Conservation (phyloP, 1,140 invertebrate genomes). For the Littorina saxatilis region DNA sequence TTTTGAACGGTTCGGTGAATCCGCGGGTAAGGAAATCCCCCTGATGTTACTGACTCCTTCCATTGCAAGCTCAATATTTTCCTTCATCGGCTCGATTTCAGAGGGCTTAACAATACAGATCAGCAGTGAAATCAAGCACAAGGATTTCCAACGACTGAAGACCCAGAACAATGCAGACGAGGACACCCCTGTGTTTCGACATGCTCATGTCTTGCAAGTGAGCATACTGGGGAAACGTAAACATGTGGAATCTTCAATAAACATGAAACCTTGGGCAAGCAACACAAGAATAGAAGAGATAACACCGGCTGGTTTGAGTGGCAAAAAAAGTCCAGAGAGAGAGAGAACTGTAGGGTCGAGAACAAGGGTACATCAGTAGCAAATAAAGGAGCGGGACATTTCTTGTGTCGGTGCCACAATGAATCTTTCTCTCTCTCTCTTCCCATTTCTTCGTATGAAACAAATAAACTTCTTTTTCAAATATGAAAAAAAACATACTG, state of each 20-base stretch:
- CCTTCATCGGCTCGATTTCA: background rate
- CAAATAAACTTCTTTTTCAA: no score
- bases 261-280: background rate
- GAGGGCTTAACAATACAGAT: conserved; percentile 3
- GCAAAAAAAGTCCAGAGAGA: background rate
- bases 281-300: background rate
- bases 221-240: background rate
- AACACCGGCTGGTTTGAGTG: background rate
- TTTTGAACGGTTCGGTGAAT: conserved; percentile 8
- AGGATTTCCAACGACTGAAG: background rate
- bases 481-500: no score
- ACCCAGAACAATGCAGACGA: background rate
- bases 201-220: background rate
- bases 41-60: conserved; percentile 18
- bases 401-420: no score
- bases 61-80: conserved; percentile 16
- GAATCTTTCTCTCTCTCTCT: no score
- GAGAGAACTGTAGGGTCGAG: background rate
- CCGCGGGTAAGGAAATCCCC: background rate
- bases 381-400: no score
- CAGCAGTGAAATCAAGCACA: conserved; percentile 3
- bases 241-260: background rate
- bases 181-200: background rate
- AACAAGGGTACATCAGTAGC: no score
- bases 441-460: no score